A percentile compares a stretch with the other conserved stretches of the same genome.
Conservation (phyloP, 1,140 invertebrate genomes). For the Drosophila kepulauana region DNA sequence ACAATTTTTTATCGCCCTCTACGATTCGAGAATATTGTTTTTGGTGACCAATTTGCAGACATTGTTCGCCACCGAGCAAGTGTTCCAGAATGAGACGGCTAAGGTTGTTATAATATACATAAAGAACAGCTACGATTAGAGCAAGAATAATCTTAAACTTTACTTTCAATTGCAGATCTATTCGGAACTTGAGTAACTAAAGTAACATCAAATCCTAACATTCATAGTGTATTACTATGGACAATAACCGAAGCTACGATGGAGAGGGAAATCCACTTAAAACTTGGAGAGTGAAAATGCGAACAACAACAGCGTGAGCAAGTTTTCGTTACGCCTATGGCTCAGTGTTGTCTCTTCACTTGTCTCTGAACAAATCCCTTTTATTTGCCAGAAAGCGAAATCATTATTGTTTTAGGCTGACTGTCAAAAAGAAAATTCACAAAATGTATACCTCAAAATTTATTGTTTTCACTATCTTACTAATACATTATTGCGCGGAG, state of each 20-base stretch:
- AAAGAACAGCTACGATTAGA: no score
- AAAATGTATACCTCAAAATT: slow-evolving; percentile 63
- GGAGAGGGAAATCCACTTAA: no score
- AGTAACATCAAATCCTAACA: no score
- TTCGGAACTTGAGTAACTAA: slow-evolving; percentile 92
- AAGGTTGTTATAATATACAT: slow-evolving; percentile 88
- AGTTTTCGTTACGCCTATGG: no score
- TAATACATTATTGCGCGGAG: neutral
- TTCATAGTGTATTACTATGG: no score
- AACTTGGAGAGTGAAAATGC: no score
- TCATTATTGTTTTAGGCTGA: neutral
- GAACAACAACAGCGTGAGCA: no score
- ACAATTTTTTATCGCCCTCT: slow-evolving; percentile 85
- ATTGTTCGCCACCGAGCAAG: slow-evolving; percentile 95
- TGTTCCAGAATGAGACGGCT: slow-evolving; percentile 95
- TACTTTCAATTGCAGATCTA: slow-evolving; percentile 88
- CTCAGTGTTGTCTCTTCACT: no score
- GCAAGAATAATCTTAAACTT: neutral
- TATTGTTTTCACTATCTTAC: slow-evolving; percentile 25
- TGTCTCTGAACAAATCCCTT: no score
- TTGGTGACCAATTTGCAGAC: slow-evolving; percentile 96
- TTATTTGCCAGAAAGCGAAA: neutral
- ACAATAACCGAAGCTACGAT: no score
- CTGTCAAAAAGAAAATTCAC: neutral
- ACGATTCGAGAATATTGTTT: slow-evolving; percentile 96